phyloP scores from a whole-genome alignment of 2,888 invertebrate genomes.

The Agrilus mali region DNA sequence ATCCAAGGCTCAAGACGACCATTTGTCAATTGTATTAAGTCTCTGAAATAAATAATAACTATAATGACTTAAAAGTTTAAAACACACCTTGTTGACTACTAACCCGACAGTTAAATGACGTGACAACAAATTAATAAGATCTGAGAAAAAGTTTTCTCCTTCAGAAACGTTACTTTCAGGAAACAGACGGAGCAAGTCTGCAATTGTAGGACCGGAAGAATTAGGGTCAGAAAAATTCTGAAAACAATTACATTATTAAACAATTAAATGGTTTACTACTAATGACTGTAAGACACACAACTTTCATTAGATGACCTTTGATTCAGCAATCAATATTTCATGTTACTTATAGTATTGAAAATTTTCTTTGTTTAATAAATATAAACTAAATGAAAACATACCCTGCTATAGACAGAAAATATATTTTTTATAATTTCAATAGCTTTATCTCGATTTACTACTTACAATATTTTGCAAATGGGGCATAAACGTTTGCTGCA shows the following conservation, averaged over 20 bases:
- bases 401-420: no score
- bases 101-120: constrained; percentile 30
- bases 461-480: constrained; percentile 19
- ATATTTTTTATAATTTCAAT: no score
- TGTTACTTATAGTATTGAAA: no score
- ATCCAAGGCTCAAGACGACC: constrained; percentile 32
- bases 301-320: no score
- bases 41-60: constrained; percentile 19
- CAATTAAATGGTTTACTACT: neutral
- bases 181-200: constrained; percentile 30
- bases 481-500: constrained; percentile 10
- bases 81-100: constrained; percentile 13
- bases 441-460: neutral
- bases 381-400: no score
- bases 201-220: constrained; percentile 27
- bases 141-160: constrained; percentile 34
- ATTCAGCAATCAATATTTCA: no score
- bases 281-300: neutral
- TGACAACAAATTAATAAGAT: constrained; percentile 31
- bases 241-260: constrained; percentile 3
- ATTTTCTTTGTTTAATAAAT: no score
- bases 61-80: neutral
- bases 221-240: constrained; percentile 14
- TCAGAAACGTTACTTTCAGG: constrained; percentile 30
- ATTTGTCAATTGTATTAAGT: constrained; percentile 29